A percentile compares a stretch with the other conserved stretches of the same genome.
phyloP scores from a whole-genome alignment of 2,888 invertebrate genomes.

The Parascotia fuliginaria region DNA sequence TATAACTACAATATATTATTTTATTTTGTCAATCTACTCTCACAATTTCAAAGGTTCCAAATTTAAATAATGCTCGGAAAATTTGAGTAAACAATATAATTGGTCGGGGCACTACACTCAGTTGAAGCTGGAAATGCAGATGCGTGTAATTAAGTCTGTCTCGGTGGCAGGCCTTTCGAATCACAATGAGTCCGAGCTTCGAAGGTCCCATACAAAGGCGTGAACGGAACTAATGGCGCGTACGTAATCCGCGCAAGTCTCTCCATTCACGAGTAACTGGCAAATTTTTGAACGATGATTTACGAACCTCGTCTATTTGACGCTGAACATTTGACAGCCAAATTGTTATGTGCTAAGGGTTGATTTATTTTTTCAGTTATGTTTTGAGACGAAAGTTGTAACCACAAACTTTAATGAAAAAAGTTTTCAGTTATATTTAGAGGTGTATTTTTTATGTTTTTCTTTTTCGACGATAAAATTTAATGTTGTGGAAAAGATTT shows the following conservation, averaged over 20 bases:
- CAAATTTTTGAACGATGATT: constrained; percentile 69
- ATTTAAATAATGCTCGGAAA: constrained; percentile 20
- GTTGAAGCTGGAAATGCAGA: constrained; percentile 49
- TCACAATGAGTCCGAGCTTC: constrained; percentile 64
- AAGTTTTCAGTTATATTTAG: constrained; percentile 23
- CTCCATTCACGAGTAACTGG: constrained; percentile 66
- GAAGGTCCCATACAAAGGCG: constrained; percentile 64
- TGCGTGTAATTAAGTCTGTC: constrained; percentile 58
- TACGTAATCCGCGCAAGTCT: constrained; percentile 73
- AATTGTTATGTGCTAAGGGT: constrained; percentile 37
- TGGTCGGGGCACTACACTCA: constrained; percentile 36
- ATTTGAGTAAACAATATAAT: constrained; percentile 38
- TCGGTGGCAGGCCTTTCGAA: constrained; percentile 57
- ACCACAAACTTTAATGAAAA: constrained; percentile 26
- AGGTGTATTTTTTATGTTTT: constrained; percentile 9
- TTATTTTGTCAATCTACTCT: constrained; percentile 27
- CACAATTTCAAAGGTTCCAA: constrained; percentile 23
- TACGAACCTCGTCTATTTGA: constrained; percentile 42
- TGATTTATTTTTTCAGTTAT: constrained; percentile 38
- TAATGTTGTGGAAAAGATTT: constrained; percentile 1
- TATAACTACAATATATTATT: constrained; percentile 14
- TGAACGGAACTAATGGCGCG: constrained; percentile 72
- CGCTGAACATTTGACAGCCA: constrained; percentile 38
- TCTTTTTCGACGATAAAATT: constrained; percentile 6
- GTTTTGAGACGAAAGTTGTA: constrained; percentile 1